Conservation (phyloP, 2,888 invertebrate species). For the Lasioglossum pauxillum region DNA sequence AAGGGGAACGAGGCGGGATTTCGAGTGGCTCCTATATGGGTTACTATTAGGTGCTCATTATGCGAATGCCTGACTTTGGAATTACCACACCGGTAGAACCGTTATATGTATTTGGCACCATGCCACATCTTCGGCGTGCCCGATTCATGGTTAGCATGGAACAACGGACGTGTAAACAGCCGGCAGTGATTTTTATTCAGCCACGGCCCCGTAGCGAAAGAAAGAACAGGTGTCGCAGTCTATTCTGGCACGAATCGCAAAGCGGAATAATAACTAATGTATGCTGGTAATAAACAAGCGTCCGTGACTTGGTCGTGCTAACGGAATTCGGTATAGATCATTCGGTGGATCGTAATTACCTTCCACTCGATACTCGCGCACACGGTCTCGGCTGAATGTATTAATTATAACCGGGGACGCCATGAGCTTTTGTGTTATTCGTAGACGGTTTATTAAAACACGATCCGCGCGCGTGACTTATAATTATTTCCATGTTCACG, state of each 20-base stretch:
- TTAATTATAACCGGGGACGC: constrained; percentile 21
- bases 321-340: constrained; percentile 51
- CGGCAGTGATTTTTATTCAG: constrained; percentile 70
- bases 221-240: constrained; percentile 66
- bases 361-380: constrained; percentile 6
- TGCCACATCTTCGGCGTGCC: constrained; percentile 75
- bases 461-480: background rate
- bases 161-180: constrained; percentile 70
- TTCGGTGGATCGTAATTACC: constrained; percentile 30
- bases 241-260: constrained; percentile 65
- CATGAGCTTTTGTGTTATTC: background rate
- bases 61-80: constrained; percentile 73
- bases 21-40: constrained; percentile 70
- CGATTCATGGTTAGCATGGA: constrained; percentile 70
- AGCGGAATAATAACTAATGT: constrained; percentile 54
- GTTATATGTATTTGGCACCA: constrained; percentile 82
- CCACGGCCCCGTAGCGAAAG: constrained; percentile 41
- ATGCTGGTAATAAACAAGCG: constrained; percentile 39
- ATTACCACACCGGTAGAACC: constrained; percentile 76
- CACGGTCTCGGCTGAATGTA: constrained; percentile 15
- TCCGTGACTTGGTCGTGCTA: constrained; percentile 17
- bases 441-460: background rate
- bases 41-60: constrained; percentile 76
- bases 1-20: constrained; percentile 49
- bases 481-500: background rate